Conservation (phyloP, 1,140 invertebrate species). For the Hydropsyche tenuis region DNA sequence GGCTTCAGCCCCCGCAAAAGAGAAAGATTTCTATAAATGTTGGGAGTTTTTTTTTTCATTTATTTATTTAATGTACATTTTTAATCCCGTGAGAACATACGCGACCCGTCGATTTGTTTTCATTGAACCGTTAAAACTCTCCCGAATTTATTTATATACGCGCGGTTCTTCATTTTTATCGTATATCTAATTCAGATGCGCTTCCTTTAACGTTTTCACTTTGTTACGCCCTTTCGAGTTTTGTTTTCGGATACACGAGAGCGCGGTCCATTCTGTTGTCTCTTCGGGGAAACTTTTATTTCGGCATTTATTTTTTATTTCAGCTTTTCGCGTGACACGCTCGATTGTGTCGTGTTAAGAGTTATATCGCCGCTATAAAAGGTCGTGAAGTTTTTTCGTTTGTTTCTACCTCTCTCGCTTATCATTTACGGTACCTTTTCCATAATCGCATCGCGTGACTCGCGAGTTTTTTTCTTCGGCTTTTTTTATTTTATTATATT, state of each 20-base stretch:
- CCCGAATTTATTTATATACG: too few species aligned
- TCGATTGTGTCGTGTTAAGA: slow-evolving; percentile 42
- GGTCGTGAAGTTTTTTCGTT: slow-evolving; percentile 44
- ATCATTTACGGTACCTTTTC: slow-evolving; percentile 44
- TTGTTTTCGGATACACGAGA: too few species aligned
- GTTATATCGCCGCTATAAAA: slow-evolving; percentile 42
- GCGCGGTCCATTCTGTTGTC: slow-evolving; percentile 9
- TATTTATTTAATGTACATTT: too few species aligned
- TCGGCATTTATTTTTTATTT: too few species aligned
- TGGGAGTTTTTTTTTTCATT: too few species aligned
- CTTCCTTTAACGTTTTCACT: background rate
- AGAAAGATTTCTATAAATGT: slow-evolving; percentile 13
- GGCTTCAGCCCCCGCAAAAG: background rate
- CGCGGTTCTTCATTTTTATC: too few species aligned
- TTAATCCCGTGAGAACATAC: too few species aligned
- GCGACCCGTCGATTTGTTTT: too few species aligned
- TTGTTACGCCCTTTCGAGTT: background rate
- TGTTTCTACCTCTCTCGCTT: slow-evolving; percentile 37
- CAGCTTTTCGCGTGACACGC: slow-evolving; percentile 12
- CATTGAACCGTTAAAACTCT: too few species aligned
- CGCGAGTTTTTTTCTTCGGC: slow-evolving; percentile 28
- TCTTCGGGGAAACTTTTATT: background rate
- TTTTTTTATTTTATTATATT: background rate
- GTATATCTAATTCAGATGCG: too few species aligned
- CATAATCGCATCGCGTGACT: slow-evolving; percentile 45